Percentiles rank a stretch among this genome's conserved stretches.
phyloP scores from a whole-genome alignment of 2,797 vertebrate genomes.

The Leptodactylus fallax region DNA sequence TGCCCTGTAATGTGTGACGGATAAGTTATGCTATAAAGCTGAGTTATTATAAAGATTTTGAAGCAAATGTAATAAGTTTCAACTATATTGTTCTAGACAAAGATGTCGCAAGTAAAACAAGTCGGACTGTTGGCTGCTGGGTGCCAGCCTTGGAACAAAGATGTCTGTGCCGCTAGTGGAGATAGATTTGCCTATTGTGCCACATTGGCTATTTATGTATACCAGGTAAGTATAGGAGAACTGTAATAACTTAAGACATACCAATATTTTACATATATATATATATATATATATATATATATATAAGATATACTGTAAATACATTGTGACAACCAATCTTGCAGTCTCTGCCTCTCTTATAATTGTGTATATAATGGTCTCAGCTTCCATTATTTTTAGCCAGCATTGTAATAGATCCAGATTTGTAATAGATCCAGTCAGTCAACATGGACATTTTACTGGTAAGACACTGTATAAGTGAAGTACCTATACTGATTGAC shows the following conservation, averaged over 20 bases:
- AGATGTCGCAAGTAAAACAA: slow-evolving; percentile 94
- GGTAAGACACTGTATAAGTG: not conserved
- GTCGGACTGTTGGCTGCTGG: slow-evolving; percentile 93
- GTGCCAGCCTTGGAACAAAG: slow-evolving; percentile 98
- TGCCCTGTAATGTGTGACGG: not conserved
- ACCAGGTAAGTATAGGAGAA: slow-evolving; percentile 81
- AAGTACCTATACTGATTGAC: no score
- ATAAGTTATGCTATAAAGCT: not conserved
- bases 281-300: no score
- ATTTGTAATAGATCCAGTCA: not conserved
- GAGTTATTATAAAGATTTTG: not conserved
- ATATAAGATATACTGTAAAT: no score
- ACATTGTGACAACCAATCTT: not conserved
- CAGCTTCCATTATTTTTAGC: not conserved
- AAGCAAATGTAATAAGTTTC: not conserved
- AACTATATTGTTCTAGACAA: slow-evolving; percentile 76
- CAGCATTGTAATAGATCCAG: no score
- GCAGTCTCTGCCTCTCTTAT: no score
- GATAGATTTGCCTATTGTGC: slow-evolving; percentile 97
- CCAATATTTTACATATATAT: not conserved
- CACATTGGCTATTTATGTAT: slow-evolving; percentile 94
- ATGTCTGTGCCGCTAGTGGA: slow-evolving; percentile 92
- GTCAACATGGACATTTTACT: not conserved
- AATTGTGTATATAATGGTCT: not conserved
- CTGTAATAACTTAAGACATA: not conserved